Percentiles rank a stretch among this genome's conserved stretches.
These are phyloP conservation scores for Deilephila elpenor DNA, from an alignment of 2,888 invertebrate species.

Conservation along the genomic window DNA sequence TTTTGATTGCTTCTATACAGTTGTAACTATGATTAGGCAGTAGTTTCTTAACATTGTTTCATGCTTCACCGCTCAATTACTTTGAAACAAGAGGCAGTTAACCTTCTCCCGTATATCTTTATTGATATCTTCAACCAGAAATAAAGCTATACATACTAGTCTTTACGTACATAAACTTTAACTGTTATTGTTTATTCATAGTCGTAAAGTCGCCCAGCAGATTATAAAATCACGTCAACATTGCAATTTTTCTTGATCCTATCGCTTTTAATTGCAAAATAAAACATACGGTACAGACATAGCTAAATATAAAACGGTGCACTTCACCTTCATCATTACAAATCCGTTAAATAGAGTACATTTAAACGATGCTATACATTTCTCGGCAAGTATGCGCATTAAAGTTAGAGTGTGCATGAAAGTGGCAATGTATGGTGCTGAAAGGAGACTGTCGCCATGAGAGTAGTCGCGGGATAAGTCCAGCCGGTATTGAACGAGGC, in stretches of 20 bases:
- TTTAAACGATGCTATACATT: constrained; percentile 53
- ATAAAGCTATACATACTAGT: constrained; percentile 29
- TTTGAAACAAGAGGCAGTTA: constrained; percentile 27
- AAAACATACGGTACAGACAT: constrained; percentile 34
- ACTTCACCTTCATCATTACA: constrained; percentile 16
- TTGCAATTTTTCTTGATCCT: constrained; percentile 50
- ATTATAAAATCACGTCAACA: constrained; percentile 49
- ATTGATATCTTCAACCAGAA: constrained; percentile 28
- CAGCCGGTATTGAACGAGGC: constrained; percentile 79
- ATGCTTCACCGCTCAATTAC: constrained; percentile 19
- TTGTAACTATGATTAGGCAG: neutral
- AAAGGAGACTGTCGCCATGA: constrained; percentile 48
- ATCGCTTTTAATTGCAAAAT: constrained; percentile 54
- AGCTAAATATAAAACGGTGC: constrained; percentile 37
- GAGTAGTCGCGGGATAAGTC: constrained; percentile 53
- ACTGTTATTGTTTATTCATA: constrained; percentile 47
- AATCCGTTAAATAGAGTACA: neutral
- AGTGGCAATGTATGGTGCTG: constrained; percentile 59
- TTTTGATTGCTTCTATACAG: neutral
- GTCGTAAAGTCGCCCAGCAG: constrained; percentile 44
- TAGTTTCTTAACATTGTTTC: constrained; percentile 21
- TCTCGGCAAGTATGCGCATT: constrained; percentile 45
- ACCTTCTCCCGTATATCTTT: constrained; percentile 28
- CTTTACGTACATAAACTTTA: constrained; percentile 30
- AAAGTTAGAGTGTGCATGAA: constrained; percentile 41